Evolutionary conservation across 2,888 invertebrate species (phyloP).

Genomic region (Heliconius ethilla): DNA sequence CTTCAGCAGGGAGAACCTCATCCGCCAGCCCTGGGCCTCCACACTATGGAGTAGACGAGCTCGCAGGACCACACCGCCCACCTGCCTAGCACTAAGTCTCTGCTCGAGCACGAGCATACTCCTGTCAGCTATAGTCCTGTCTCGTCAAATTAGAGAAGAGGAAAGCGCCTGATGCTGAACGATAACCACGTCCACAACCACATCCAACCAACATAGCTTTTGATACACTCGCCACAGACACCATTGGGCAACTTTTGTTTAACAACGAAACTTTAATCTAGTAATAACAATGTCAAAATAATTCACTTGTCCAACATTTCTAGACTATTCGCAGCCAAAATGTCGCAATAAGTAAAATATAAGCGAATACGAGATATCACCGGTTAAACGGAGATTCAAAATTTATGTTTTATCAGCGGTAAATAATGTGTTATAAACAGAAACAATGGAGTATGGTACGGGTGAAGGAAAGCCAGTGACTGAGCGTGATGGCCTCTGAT

Average conservation of each 20-base stretch:
- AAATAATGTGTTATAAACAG: constrained; percentile 52
- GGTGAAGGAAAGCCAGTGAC: constrained; percentile 61
- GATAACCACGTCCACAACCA: constrained; percentile 63
- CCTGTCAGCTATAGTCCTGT: constrained; percentile 80
- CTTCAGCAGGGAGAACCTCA: constrained; percentile 71
- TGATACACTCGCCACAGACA: constrained; percentile 62
- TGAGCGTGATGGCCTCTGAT: constrained; percentile 69
- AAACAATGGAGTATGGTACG: constrained; percentile 54
- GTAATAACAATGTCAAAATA: constrained; percentile 22
- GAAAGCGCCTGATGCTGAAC: constrained; percentile 72
- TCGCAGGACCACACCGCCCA: constrained; percentile 66
- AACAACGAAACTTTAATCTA: constrained; percentile 44
- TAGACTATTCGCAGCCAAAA: constrained; percentile 27
- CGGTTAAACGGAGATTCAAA: constrained; percentile 51
- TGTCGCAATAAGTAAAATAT: constrained; percentile 29
- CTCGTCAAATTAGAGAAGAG: constrained; percentile 76
- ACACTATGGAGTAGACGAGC: constrained; percentile 74
- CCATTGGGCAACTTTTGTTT: constrained; percentile 66
- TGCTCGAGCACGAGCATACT: constrained; percentile 80
- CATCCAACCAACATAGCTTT: constrained; percentile 75
- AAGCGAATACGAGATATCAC: constrained; percentile 52
- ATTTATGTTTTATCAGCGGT: constrained; percentile 51
- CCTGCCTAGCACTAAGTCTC: constrained; percentile 71
- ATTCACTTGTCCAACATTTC: constrained; percentile 78
- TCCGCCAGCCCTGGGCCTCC: constrained; percentile 73